phyloP scores from a whole-genome alignment of 2,888 invertebrate genomes.

The Cheilosia vulpina region DNA sequence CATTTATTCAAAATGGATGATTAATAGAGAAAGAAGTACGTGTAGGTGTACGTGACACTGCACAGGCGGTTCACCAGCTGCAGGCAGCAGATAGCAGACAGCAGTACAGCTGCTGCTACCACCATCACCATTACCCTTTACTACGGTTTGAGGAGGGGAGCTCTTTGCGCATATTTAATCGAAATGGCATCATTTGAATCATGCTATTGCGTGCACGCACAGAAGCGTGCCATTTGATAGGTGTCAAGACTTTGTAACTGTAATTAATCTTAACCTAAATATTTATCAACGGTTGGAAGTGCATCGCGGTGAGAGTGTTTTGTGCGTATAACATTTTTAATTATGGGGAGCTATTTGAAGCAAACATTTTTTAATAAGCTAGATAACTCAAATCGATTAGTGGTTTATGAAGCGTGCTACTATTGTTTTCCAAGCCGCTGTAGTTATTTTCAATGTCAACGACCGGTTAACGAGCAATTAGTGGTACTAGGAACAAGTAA shows the following conservation, averaged over 20 bases:
- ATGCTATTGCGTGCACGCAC: slow-evolving; percentile 11
- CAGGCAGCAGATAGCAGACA: too few species aligned
- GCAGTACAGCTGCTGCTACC: neutral
- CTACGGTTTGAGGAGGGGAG: neutral
- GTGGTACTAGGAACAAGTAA: neutral
- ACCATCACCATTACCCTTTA: neutral
- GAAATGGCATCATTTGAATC: neutral
- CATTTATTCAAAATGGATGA: slow-evolving; percentile 1
- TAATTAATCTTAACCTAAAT: slow-evolving; percentile 30
- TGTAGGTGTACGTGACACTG: slow-evolving; percentile 41
- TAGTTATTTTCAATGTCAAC: slow-evolving; percentile 33
- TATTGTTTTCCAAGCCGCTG: neutral
- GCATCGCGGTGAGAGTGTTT: neutral
- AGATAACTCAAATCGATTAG: slow-evolving; percentile 1
- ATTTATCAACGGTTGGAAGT: slow-evolving; percentile 12
- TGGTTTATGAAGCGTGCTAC: slow-evolving; percentile 32
- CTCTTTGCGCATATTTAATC: neutral
- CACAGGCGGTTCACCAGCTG: slow-evolving; percentile 49
- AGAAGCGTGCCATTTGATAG: slow-evolving; percentile 45
- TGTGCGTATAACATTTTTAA: neutral
- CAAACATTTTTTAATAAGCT: neutral
- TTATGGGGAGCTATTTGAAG: slow-evolving; percentile 1
- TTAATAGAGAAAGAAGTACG: slow-evolving; percentile 26
- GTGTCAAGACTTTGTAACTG: slow-evolving; percentile 16
- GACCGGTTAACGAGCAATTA: slow-evolving; percentile 16